Evolutionary conservation across 2,888 invertebrate species (phyloP).

Genomic region (Lymantria dispar): DNA sequence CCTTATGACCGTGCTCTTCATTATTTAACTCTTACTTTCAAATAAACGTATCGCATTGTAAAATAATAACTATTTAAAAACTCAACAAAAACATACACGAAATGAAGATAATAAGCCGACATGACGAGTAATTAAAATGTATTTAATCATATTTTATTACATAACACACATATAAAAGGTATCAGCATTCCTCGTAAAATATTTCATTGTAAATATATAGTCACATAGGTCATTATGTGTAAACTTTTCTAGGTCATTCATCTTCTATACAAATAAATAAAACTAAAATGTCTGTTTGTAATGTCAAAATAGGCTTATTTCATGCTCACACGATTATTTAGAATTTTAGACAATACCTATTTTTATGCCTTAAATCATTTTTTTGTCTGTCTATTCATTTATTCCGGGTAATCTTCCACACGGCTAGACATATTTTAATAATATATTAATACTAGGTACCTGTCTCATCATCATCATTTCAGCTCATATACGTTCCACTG

Average conservation of each 20-base stretch:
- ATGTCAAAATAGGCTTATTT: too few species aligned
- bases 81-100: background rate
- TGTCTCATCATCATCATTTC: too few species aligned
- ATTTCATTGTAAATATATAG: conserved; percentile 14
- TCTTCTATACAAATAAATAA: too few species aligned
- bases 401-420: too few species aligned
- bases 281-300: too few species aligned
- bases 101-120: background rate
- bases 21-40: conserved; percentile 3
- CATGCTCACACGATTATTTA: too few species aligned
- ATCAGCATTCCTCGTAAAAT: conserved; percentile 1
- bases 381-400: too few species aligned
- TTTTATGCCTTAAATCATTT: too few species aligned
- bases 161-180: conserved; percentile 15
- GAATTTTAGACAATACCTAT: too few species aligned
- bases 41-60: background rate
- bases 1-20: background rate
- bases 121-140: conserved; percentile 15
- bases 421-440: too few species aligned
- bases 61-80: background rate
- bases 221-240: conserved; percentile 16
- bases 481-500: too few species aligned
- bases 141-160: conserved; percentile 9
- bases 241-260: conserved; percentile 11
- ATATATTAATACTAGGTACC: too few species aligned